These are phyloP conservation scores for Meriones unguiculatus DNA, from an alignment of 2,113 vertebrate species.

Conservation along the genomic window DNA sequence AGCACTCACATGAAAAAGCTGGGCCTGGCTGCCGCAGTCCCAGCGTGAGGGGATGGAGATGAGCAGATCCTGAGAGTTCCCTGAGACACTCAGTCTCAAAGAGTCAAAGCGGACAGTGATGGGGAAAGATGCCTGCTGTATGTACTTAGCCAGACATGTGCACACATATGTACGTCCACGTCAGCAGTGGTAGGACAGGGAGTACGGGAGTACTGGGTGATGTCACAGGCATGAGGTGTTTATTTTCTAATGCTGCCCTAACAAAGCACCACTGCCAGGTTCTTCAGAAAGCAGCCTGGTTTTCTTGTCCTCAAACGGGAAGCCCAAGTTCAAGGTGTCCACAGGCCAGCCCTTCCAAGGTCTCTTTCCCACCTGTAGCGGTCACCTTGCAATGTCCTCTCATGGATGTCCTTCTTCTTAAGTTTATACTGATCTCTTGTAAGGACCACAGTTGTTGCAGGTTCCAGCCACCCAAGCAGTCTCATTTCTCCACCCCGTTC, in stretches of 20 bases:
- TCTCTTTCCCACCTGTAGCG: background rate
- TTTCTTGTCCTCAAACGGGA: background rate
- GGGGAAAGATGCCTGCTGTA: background rate
- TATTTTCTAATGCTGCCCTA: accelerated
- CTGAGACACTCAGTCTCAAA: background rate
- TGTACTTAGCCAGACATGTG: background rate
- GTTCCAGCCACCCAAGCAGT: background rate
- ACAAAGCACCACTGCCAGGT: accelerated
- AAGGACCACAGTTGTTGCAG: accelerated
- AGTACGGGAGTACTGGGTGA: background rate
- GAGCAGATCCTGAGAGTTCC: background rate
- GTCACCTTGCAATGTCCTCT: background rate
- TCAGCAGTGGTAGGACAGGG: background rate
- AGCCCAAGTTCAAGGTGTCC: too few species aligned
- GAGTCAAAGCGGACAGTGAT: too few species aligned
- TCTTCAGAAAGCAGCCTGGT: accelerated
- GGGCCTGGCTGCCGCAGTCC: background rate
- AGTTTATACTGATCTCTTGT: accelerated
- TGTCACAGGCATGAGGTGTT: accelerated
- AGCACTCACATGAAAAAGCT: background rate
- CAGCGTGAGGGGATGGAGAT: background rate
- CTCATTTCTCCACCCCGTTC: background rate
- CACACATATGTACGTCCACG: background rate
- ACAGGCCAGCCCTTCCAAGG: background rate
- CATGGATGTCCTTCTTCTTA: accelerated